Base-by-base conservation (phyloP, 1,140 invertebrate species). In the Meloidogyne hapla region DNA sequence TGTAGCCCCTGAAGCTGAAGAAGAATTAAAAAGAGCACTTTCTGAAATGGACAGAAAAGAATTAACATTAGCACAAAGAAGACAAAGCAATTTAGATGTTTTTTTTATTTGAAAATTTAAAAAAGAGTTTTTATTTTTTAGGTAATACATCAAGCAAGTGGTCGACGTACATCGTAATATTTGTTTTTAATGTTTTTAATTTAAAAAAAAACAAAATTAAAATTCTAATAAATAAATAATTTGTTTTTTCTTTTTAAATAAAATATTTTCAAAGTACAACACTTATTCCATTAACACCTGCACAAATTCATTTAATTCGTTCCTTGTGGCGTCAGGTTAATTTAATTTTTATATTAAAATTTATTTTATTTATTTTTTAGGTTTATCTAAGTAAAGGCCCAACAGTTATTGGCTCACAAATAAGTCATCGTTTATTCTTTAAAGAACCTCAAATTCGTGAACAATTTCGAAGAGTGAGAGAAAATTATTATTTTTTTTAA, bases 381-480 rank as follows among this genome's bases (percentile, higher is more conserved):
- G 79, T 87, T 23, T 86, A 84, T 71, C 75, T 81, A 0, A 76
- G 80, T 42, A 86, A 87, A 74, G 85, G 85, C 0, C 85, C 85
- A 1, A 86, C 85, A 3, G 85, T 87, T 26, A 85, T 86, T 12
- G 85, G 85, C n/a, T 62, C 80, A 21, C 82, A 78, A 40, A 77
- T 86, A 33, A 87, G 83, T 42, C 85, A 86, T 71, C 75, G 76
- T 25, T 61, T 86, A n/a, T 86, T 87, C 77, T 86, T 86, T 66
- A 86, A 86, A 77, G 73, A 74, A 12, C 83, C 86, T 2, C 77
- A 87, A 79, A 66, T 83, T 21, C 86, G 85, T 45, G 85, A 86
- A 21, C 84, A 83, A 42, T 87, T 86, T 63, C 13, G 77, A 45
- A 77, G 61, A 21, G 65, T 67, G 21, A 42, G 65, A 0, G 64